Base-by-base conservation (phyloP, 2,113 vertebrate species). In the Pseudorhombus dupliciocellatus region DNA sequence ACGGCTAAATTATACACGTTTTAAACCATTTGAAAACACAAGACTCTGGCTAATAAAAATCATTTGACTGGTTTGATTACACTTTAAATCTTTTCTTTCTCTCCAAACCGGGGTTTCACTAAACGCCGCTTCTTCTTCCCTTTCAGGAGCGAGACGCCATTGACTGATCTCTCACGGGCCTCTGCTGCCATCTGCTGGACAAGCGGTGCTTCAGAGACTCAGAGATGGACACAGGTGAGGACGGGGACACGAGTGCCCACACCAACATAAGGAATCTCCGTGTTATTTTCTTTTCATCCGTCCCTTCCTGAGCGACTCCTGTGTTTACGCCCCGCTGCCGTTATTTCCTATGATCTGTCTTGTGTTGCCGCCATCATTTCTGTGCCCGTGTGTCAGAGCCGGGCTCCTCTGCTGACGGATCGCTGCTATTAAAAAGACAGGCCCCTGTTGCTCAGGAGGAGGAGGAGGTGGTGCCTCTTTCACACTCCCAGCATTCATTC, bases 131-230 rank as follows among this genome's bases (percentile, higher is more conserved):
- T 46, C 28, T 24, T 10, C 21, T 28, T 10, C 7, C 18, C 6
- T 34, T 26, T 40, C 25, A 21, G 16, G 58, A 50, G 54, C 50
- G 4, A 16, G 12, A 7, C 2, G 18, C 6, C 7, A 1, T 4
- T 1, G 4, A 7, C 4, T n/a, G 6, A 46, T 54, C 22, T 75
- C 57, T 69, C 37, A 34, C 58, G 80, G 56, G 66, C 15, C 80
- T 85, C 58, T 90, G 84, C 90, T 91, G 89, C 86, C 85, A 81
- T 80, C 90, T 90, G 73, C 67, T 81, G 92, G 87, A 52, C 1
- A 26, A 11, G 1, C 1, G 37, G 3, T 20, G 75, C 20, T 14
- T 54, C 52, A 31, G 26, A 46, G 55, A 40, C 73, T 80, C 30
- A 83, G 37, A 73, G 73, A 79, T 79, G 50, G 70, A 57, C 51